These are phyloP conservation scores for Acrobasis repandana DNA, from an alignment of 2,888 invertebrate species.

Conservation along the genomic window DNA sequence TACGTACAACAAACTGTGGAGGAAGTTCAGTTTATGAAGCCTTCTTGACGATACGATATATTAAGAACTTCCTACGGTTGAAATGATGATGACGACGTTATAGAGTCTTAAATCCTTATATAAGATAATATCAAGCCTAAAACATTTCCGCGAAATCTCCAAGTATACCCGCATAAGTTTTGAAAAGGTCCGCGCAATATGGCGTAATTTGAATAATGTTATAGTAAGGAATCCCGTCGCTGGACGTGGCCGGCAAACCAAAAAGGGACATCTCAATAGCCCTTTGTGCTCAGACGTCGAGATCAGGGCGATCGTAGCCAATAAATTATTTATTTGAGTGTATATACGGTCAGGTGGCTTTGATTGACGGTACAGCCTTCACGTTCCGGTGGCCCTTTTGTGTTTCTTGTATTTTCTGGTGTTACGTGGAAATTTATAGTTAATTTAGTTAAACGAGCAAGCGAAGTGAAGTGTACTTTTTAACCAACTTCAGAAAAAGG, in stretches of 20 bases:
- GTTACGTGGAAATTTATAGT: neutral
- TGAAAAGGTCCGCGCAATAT: slow-evolving; percentile 43
- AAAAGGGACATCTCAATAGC: slow-evolving; percentile 53
- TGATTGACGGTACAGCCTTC: slow-evolving; percentile 22
- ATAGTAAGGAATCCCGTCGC: slow-evolving; percentile 42
- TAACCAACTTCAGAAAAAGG: no score
- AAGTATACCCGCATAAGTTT: slow-evolving; percentile 15
- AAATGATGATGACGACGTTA: no score
- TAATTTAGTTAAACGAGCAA: neutral
- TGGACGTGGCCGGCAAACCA: slow-evolving; percentile 42
- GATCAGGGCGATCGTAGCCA: slow-evolving; percentile 22
- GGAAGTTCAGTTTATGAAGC: no score
- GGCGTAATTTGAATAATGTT: slow-evolving; percentile 64
- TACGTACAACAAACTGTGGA: no score
- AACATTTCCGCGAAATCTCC: neutral
- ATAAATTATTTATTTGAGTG: slow-evolving; percentile 30
- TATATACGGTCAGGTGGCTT: slow-evolving; percentile 17
- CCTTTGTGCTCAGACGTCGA: slow-evolving; percentile 34
- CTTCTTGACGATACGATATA: no score
- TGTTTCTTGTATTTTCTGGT: slow-evolving; percentile 8
- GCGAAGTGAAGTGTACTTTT: no score
- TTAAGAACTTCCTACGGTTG: no score
- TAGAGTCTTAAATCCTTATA: neutral
- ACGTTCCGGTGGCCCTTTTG: slow-evolving; percentile 2
- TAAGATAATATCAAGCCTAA: neutral